Percentiles rank a stretch among this genome's conserved stretches.
Evolutionary conservation across 2,113 vertebrate genomes (phyloP).

Genomic region (Calonectris borealis): DNA sequence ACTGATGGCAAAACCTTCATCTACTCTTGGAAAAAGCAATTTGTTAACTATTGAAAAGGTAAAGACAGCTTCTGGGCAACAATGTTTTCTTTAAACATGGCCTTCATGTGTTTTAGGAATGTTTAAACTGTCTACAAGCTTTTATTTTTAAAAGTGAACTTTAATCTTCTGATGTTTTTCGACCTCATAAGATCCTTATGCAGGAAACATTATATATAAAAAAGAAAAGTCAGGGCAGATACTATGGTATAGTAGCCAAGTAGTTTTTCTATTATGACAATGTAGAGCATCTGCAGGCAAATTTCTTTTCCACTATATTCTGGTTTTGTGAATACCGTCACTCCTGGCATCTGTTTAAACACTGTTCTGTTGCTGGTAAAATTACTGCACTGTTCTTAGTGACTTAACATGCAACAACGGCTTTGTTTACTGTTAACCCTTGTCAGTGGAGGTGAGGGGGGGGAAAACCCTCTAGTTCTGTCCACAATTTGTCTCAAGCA

Average conservation of each 20-base stretch:
- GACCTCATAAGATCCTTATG: background rate
- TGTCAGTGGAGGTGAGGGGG: background rate
- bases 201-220: background rate
- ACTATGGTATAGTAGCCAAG: background rate
- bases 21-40: conserved; percentile 30
- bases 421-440: background rate
- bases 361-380: background rate
- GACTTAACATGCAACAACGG: background rate
- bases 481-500: background rate
- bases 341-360: background rate
- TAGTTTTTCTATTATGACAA: background rate
- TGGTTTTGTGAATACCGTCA: background rate
- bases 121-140: background rate
- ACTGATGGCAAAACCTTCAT: background rate
- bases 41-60: conserved; percentile 68
- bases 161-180: background rate
- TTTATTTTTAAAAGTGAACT: background rate
- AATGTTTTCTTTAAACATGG: background rate
- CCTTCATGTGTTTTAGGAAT: background rate
- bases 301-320: background rate
- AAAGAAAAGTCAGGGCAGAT: background rate
- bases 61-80: background rate
- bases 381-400: background rate
- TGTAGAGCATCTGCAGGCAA: background rate
- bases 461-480: background rate